A percentile compares a stretch with the other conserved stretches of the same genome.
Evolutionary conservation across 1,140 invertebrate species (phyloP).

Genomic region (Ostrea denselamellosa): DNA sequence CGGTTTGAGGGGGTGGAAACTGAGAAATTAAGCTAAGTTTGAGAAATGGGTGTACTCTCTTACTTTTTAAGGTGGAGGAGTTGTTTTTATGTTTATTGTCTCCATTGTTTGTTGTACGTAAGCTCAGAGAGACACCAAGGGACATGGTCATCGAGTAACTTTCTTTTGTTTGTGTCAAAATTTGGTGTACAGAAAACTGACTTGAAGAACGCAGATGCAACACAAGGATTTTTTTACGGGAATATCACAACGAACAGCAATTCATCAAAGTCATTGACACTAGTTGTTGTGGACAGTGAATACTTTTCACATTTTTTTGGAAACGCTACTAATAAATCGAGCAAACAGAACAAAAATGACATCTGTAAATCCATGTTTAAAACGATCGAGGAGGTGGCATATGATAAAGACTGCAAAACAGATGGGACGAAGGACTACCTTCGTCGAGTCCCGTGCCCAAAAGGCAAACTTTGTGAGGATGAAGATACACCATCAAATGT

Average conservation of each 20-base stretch:
- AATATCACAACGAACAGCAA: slow-evolving; percentile 89
- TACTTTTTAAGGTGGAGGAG: not conserved
- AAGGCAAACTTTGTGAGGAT: slow-evolving; percentile 88
- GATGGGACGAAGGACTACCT: slow-evolving; percentile 89
- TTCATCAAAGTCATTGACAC: slow-evolving; percentile 84
- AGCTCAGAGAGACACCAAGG: slow-evolving; percentile 59
- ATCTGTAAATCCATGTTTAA: slow-evolving; percentile 92
- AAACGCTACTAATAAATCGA: slow-evolving; percentile 81
- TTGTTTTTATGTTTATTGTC: not conserved
- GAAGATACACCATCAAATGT: slow-evolving; percentile 91
- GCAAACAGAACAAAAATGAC: slow-evolving; percentile 81
- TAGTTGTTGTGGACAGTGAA: slow-evolving; percentile 91
- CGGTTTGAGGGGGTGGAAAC: not conserved
- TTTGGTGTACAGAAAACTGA: slow-evolving; percentile 99
- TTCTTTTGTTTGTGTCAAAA: slow-evolving; percentile 95
- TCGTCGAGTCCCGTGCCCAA: slow-evolving; percentile 91
- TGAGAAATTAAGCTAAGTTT: not conserved
- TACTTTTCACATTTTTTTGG: slow-evolving; percentile 94
- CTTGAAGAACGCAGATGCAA: slow-evolving; percentile 87
- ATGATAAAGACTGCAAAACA: slow-evolving; percentile 90
- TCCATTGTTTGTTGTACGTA: not conserved
- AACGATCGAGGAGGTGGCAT: slow-evolving; percentile 89
- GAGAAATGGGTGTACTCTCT: not conserved
- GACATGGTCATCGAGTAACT: slow-evolving; percentile 83
- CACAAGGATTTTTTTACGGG: slow-evolving; percentile 96